Base-by-base conservation (phyloP, 1,140 invertebrate species). In the Cydia amplana region DNA sequence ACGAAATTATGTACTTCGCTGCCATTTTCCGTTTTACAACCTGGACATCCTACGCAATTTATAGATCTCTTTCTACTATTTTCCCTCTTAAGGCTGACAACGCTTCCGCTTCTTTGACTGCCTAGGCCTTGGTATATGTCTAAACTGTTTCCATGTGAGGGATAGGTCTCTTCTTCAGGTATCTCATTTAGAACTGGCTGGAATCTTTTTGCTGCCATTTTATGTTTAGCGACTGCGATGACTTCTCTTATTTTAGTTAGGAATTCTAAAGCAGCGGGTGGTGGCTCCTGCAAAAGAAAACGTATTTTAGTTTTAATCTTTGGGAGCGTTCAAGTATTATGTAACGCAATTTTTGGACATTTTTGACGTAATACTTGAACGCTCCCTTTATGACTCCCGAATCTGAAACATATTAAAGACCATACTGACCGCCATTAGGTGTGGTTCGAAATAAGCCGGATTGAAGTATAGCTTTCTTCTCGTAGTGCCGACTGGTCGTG, bases 161-260 rank as follows among this genome's bases (percentile, higher is more conserved):
- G 88, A 77, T 89, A 90, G 10, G 85, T 93, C 79, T 95, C 95
- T 88, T 97, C 97, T 93, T 98, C 97, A 2, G 96, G 96, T 83
- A 98, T 98, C 75, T 95, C 95, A 74, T 95, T 94, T 1, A 98
- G 91, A 73, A 95, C 96, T 14, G 97, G 97, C 73, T 95, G 94
- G 85, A 97, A 98, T 64, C 95, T 94, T 91, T 97, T 97, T 0
- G 95, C 93, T 43, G 94, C 94, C 95, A 98, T 97, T 91, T 97
- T 97, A 79, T 96, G 95, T 85, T 97, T 97, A 2, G 97, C 97
- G 51, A 97, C 96, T 18, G 96, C 93, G 78, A 98, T 98, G 7
- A 98, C 97, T 94, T 98, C 97, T 75, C 97, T 94, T 74, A 98
- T 97, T 93, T 97, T 97, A 0, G 95, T 93, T 18, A 98, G 91